These are phyloP conservation scores for Netelia inedita DNA, from an alignment of 2,888 invertebrate genomes.

Conservation along the genomic window DNA sequence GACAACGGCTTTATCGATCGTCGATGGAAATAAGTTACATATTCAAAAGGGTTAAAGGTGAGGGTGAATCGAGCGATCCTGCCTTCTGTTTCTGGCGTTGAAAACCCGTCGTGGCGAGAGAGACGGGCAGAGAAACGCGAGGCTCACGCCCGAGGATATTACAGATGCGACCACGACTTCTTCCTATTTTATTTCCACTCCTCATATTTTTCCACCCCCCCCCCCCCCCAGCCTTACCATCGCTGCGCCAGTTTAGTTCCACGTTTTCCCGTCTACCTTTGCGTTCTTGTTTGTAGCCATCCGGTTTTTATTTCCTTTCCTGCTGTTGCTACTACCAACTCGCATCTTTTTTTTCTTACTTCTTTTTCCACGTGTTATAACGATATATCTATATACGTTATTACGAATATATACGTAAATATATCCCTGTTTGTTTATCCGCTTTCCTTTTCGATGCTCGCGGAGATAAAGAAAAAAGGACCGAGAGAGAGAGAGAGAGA, in stretches of 20 bases:
- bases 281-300: conserved; percentile 44
- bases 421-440: conserved; percentile 54
- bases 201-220: conserved; percentile 37
- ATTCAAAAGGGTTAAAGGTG: conserved; percentile 4
- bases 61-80: conserved; percentile 26
- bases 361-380: no score
- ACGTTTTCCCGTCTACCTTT: conserved; percentile 35
- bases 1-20: no score
- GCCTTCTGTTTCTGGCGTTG: conserved; percentile 26
- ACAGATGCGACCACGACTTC: conserved; percentile 67
- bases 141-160: conserved; percentile 70
- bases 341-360: conserved; percentile 20
- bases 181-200: conserved; percentile 55
- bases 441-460: conserved; percentile 40
- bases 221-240: conserved; percentile 30
- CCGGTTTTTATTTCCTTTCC: conserved; percentile 58
- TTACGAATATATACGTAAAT: conserved; percentile 7
- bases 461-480: conserved; percentile 22
- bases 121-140: conserved; percentile 18
- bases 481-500: background rate
- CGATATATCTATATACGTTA: conserved; percentile 45
- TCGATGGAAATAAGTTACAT: background rate
- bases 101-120: background rate
- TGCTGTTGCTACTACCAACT: conserved; percentile 40
- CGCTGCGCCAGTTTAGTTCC: conserved; percentile 29